A percentile compares a stretch with the other conserved stretches of the same genome.
These are phyloP conservation scores for Bradypodion ventrale DNA, from an alignment of 2,797 vertebrate species.

Conservation along the genomic window DNA sequence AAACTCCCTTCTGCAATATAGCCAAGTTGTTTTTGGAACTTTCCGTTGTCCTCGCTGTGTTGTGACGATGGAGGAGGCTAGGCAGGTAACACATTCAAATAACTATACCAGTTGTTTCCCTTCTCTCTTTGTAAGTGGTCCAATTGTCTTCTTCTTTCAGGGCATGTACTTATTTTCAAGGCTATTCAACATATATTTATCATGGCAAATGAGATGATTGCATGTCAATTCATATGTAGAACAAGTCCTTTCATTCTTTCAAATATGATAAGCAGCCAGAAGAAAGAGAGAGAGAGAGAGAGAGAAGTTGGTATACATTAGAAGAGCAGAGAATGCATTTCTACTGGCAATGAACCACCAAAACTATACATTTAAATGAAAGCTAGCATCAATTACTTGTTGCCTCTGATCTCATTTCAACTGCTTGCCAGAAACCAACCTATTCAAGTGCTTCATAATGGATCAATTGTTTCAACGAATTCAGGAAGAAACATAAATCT, in stretches of 20 bases:
- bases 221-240: neutral
- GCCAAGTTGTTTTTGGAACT: no score
- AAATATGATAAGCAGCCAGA: neutral
- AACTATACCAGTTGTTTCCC: neutral
- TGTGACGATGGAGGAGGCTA: no score
- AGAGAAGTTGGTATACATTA: neutral
- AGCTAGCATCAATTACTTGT: slow-evolving; percentile 31
- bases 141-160: neutral
- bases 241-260: neutral
- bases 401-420: slow-evolving; percentile 35
- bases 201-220: neutral
- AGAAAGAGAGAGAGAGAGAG: neutral
- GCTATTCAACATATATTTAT: neutral
- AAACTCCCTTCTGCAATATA: no score
- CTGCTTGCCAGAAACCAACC: slow-evolving; percentile 35
- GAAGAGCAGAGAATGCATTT: neutral
- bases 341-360: slow-evolving; percentile 17
- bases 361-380: slow-evolving; percentile 46
- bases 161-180: neutral
- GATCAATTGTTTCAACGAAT: slow-evolving; percentile 51
- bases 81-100: no score
- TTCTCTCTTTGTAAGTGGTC: neutral
- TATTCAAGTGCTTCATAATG: slow-evolving; percentile 40
- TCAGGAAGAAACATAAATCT: slow-evolving; percentile 44
- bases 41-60: no score